Evolutionary conservation across 2,888 invertebrate genomes (phyloP), one percentile per base, ranked within the genome.

Genomic region (Dysmachus trigonus): DNA sequence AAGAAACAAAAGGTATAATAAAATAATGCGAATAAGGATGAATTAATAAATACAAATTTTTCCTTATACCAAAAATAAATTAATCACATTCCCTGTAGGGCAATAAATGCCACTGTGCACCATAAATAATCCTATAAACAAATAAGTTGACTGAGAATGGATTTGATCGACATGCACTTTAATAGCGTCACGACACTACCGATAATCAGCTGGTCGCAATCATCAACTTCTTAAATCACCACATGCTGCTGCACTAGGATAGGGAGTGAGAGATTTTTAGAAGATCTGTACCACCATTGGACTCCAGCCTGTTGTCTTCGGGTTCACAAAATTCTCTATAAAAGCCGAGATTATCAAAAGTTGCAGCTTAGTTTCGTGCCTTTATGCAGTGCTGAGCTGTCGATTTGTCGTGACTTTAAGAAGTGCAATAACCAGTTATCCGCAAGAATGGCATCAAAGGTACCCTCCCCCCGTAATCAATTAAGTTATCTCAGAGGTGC

Each of bases 291-390:
- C 79, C 51, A 76, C 79, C 79, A 79, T 30, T 30, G 15, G 0
- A 2, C 38, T 13, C 27, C 76, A 73, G 33, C 73, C 18, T 76
- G 41, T 76, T 76, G 76, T 33, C 76, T 27, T 41, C 18, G 35
- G 33, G 81, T 27, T 81, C 35, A 33, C 35, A 82, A 33, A 38
- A 82, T 82, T 71, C 27, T 62, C 82, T 82, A 82, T 82, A 82
- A 82, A 82, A 82, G 82, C 82, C 35, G 62, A 53, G 82, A 53
- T 62, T 82, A 62, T 82, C 71, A 82, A 82, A 82, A 82, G 82
- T 82, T 31, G 53, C 62, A 53, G 62, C 7, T 62, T 82, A 82
- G 82, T 53, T 82, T 82, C 82, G 82, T 51, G 62, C 18, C 51
- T 82, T 33, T 35, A 62, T 35, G 62, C 82, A 82, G 82, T 82